Conservation (phyloP, 2,797 vertebrate species). For the Spinus olivaceus region DNA sequence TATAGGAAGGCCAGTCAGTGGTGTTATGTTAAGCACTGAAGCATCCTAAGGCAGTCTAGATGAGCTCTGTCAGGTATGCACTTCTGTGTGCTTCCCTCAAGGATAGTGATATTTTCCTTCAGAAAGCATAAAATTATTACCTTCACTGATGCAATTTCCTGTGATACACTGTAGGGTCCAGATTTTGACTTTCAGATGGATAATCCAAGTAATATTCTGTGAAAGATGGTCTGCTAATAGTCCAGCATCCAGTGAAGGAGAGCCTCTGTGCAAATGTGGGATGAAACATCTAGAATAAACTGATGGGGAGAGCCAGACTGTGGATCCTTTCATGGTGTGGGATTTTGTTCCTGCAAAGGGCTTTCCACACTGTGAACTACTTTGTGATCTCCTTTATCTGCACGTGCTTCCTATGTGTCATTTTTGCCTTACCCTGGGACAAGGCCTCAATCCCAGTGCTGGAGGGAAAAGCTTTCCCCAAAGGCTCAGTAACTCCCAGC, state of each 20-base stretch:
- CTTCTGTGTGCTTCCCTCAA: background rate
- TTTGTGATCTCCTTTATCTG: background rate
- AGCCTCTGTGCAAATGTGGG: background rate
- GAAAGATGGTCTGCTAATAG: background rate
- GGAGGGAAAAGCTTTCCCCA: background rate
- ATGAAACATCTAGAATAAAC: background rate
- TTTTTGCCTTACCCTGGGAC: background rate
- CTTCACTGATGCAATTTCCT: background rate
- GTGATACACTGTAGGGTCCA: background rate
- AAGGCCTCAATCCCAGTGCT: background rate
- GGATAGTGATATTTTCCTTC: background rate
- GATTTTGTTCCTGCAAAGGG: background rate
- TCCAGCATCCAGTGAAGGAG: background rate
- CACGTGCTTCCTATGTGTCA: accelerated
- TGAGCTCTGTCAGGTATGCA: background rate
- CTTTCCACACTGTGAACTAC: background rate
- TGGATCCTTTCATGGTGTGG: background rate
- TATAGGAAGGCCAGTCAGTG: background rate
- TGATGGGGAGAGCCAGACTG: background rate
- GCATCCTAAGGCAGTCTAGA: background rate
- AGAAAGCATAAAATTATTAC: background rate
- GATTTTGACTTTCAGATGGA: background rate
- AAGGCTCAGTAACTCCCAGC: background rate
- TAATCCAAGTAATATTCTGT: background rate
- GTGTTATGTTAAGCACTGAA: background rate